phyloP scores from a whole-genome alignment of 2,797 vertebrate genomes.

The Pseudotriccus pelzelni region DNA sequence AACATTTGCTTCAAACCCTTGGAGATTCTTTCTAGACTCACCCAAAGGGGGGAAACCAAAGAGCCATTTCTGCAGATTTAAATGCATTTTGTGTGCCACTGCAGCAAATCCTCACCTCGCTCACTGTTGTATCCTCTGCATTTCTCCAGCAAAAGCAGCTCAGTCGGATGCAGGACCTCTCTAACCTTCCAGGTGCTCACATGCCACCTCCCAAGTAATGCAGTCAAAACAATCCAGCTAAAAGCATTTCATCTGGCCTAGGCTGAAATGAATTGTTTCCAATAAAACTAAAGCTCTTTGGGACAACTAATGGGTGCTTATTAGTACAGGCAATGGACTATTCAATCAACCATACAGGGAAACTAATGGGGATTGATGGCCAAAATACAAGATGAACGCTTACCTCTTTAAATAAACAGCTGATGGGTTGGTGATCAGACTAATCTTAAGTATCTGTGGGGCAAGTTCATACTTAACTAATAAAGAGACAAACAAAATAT shows the following conservation, averaged over 20 bases:
- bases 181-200: background rate
- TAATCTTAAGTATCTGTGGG: background rate
- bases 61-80: background rate
- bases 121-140: background rate
- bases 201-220: conserved; percentile 35
- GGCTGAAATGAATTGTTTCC: conserved; percentile 30
- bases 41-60: background rate
- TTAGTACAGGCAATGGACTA: conserved; percentile 53
- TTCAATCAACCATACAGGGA: conserved; percentile 50
- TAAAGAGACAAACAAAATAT: background rate
- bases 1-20: background rate
- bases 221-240: conserved; percentile 41
- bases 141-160: background rate
- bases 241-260: conserved; percentile 30
- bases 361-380: conserved; percentile 57
- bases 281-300: conserved; percentile 52
- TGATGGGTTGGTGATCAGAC: background rate
- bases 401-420: conserved; percentile 34
- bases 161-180: background rate
- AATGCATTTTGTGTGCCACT: background rate
- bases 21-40: background rate
- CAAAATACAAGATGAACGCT: conserved; percentile 19
- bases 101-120: background rate
- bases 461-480: conserved; percentile 15
- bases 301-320: conserved; percentile 55